Evolutionary conservation across 2,888 invertebrate genomes (phyloP).

Genomic region (Acronicta psi): DNA sequence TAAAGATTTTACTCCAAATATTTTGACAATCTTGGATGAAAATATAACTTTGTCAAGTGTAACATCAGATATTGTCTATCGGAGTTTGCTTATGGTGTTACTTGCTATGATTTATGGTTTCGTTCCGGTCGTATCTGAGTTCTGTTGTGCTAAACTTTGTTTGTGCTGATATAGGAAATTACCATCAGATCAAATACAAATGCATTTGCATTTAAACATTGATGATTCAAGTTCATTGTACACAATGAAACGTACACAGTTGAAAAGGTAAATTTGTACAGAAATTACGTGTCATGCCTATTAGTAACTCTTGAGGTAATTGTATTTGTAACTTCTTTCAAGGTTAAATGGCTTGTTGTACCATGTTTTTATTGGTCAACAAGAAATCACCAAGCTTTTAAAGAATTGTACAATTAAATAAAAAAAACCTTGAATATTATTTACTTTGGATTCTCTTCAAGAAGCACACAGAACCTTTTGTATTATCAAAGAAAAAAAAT

Average conservation of each 20-base stretch:
- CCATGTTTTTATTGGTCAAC: no score
- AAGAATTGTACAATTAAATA: no score
- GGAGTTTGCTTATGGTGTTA: slow-evolving; percentile 71
- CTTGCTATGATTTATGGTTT: slow-evolving; percentile 79
- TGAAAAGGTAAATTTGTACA: background rate
- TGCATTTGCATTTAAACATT: slow-evolving; percentile 10
- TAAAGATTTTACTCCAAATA: slow-evolving; percentile 28
- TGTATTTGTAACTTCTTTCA: background rate
- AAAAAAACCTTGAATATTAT: no score
- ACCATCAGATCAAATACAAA: slow-evolving; percentile 28
- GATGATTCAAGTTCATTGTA: background rate
- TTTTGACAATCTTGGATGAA: slow-evolving; percentile 2
- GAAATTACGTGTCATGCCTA: background rate
- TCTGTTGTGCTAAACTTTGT: slow-evolving; percentile 56
- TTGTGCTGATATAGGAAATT: slow-evolving; percentile 43
- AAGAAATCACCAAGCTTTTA: no score
- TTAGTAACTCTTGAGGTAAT: background rate
- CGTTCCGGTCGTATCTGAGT: slow-evolving; percentile 68
- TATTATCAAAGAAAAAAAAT: no score
- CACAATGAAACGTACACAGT: background rate
- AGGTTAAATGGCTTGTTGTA: background rate
- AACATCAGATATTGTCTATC: slow-evolving; percentile 76
- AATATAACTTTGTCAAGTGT: slow-evolving; percentile 48
- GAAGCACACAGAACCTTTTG: no score
- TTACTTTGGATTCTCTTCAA: no score